Evolutionary conservation across 2,888 invertebrate species (phyloP).

Genomic region (Acrocyrtus sp.): DNA sequence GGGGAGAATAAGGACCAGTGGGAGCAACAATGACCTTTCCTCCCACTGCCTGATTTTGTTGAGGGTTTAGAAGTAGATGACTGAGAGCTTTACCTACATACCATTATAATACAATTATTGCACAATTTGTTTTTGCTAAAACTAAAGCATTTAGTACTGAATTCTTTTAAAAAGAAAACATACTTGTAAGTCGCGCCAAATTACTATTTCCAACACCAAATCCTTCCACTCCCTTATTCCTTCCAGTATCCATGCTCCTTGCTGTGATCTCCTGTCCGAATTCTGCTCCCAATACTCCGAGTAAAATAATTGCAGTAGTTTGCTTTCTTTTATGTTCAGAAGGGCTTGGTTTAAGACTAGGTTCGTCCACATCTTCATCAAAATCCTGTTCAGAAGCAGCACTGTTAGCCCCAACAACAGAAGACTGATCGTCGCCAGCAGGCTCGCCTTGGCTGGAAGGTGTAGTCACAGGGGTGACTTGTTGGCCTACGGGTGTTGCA

Average conservation of each 20-base stretch:
- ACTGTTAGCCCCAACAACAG: constrained; percentile 35
- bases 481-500: constrained; percentile 15
- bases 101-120: constrained; percentile 12
- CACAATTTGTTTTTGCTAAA: too few relatives aligned
- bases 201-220: constrained; percentile 88
- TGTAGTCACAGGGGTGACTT: constrained; percentile 54
- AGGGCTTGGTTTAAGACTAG: constrained; percentile 55
- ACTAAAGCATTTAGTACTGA: background rate
- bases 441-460: constrained; percentile 56
- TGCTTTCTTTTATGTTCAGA: constrained; percentile 89
- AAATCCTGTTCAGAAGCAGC: constrained; percentile 62
- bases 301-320: constrained; percentile 94
- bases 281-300: constrained; percentile 98
- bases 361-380: constrained; percentile 62
- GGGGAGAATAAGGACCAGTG: constrained; percentile 80
- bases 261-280: constrained; percentile 91
- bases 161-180: constrained; percentile 59
- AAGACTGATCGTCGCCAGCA: constrained; percentile 54
- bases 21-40: constrained; percentile 49
- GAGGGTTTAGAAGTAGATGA: constrained; percentile 48
- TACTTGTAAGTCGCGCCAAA: constrained; percentile 89
- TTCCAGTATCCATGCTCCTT: constrained; percentile 65
- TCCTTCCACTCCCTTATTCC: constrained; percentile 81
- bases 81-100: constrained; percentile 78
- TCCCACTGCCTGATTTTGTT: constrained; percentile 44